Base-by-base conservation (phyloP, 2,797 vertebrate genomes). In the Peromyscus aztecus region DNA sequence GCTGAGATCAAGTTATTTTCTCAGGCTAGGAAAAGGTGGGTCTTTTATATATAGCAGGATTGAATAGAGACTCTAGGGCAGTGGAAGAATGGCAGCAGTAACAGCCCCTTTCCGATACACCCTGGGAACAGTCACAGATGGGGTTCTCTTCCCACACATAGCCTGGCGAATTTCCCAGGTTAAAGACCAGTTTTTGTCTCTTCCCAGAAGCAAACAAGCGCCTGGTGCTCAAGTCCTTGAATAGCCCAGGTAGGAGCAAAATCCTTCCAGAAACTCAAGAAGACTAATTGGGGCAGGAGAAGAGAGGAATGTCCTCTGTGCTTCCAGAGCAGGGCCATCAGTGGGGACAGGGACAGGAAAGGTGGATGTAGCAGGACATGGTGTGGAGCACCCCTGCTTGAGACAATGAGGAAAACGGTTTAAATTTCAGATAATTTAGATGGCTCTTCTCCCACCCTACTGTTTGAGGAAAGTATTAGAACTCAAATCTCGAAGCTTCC, bases 71-170 rank as follows among this genome's bases (percentile, higher is more conserved):
- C 34, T 14, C 17, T 52, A 49, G 0, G n/a, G 9, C 6, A 40
- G 19, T 5, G 75, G 21, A 83, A 40, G 1, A 55, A 73, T 17
- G 55, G 40, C 43, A 81, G 14, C 21, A 29, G 14, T 75, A 57
- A 9, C 17, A 27, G 23, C 0, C 40, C 55, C 1, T 82, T 91
- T 37, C 37, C 46, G 49, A 75, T 61, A 40, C 1, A 83, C 4
- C 2, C 31, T 95, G 94, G 46, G 87, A 96, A 84, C 6, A 37
- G 13, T 81, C 87, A 88, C 90, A 96, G 69, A 31, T 59, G 63
- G 46, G 31, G n/a, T 76, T 16, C 6, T 16, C 34, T 93, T 77
- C 80, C 63, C 0, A 0, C 7, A 86, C 86, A 46, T 7, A 73
- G 5, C 2, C 29, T 82, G 55, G 77, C 13, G 77, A 85, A 29